These are phyloP conservation scores for Ostrea edulis DNA, from an alignment of 1,140 invertebrate species.

Conservation along the genomic window DNA sequence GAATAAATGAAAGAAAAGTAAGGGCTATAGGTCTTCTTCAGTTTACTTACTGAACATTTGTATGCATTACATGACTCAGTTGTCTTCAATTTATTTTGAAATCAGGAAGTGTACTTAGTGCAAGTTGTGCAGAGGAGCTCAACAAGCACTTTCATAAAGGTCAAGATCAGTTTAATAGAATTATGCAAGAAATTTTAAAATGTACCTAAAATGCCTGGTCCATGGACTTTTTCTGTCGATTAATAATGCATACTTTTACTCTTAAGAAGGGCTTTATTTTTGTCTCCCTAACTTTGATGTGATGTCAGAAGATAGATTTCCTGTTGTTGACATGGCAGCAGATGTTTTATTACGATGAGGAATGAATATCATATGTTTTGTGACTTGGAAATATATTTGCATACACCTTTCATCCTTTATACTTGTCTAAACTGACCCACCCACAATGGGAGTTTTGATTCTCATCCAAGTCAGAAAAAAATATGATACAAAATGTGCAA, in stretches of 20 bases:
- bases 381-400: conserved; percentile 27
- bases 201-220: background rate
- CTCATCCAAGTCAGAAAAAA: conserved; percentile 5
- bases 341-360: conserved; percentile 1
- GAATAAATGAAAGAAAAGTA: background rate
- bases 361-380: conserved; percentile 25
- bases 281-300: background rate
- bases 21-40: background rate
- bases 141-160: background rate
- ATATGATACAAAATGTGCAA: background rate
- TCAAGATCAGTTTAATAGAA: conserved; percentile 3
- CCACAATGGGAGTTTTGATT: background rate
- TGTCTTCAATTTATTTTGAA: background rate
- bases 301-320: conserved; percentile 28
- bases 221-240: background rate
- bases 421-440: background rate
- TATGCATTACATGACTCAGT: background rate
- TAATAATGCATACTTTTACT: background rate
- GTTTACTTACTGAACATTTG: background rate
- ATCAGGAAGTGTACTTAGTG: background rate
- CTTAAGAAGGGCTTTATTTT: background rate
- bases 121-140: background rate
- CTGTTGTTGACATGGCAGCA: conserved; percentile 13
- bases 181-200: background rate
- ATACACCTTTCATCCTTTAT: conserved; percentile 13